Conservation (phyloP, 1,140 invertebrate species). For the Limonius californicus region DNA sequence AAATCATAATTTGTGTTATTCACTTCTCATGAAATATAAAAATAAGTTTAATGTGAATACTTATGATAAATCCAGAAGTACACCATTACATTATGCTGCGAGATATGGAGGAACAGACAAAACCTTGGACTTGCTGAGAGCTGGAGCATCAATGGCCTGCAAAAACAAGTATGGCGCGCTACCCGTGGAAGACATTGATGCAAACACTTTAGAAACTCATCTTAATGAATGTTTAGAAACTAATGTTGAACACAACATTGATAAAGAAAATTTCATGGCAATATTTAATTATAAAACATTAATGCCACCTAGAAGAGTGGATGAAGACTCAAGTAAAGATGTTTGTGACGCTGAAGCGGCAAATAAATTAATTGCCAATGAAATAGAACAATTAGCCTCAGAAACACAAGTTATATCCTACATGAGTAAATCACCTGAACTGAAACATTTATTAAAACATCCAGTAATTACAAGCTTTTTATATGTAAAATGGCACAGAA, state of each 20-base stretch:
- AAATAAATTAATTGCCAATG: constrained; percentile 15
- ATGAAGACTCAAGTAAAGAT: constrained; percentile 6
- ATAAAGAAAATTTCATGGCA: constrained; percentile 63
- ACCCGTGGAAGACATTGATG: constrained; percentile 64
- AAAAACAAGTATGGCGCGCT: constrained; percentile 63
- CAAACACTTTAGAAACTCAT: constrained; percentile 61
- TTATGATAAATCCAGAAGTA: constrained; percentile 69
- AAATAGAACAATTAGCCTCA: constrained; percentile 21
- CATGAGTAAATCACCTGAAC: constrained; percentile 60
- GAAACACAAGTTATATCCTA: constrained; percentile 64
- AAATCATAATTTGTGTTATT: constrained; percentile 1
- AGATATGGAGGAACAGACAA: constrained; percentile 59
- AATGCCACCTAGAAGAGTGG: constrained; percentile 49
- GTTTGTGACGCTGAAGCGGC: neutral
- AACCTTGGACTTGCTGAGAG: constrained; percentile 58
- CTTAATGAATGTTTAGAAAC: constrained; percentile 60
- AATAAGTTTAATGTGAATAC: constrained; percentile 33
- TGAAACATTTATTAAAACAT: constrained; percentile 69
- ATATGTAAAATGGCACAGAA: constrained; percentile 76
- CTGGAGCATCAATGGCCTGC: constrained; percentile 68
- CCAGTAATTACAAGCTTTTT: constrained; percentile 76
- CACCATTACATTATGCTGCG: constrained; percentile 77
- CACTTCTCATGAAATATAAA: neutral
- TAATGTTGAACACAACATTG: constrained; percentile 52
- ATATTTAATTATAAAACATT: constrained; percentile 69